Conservation (phyloP, 2,888 invertebrate species). For the Polia nebulosa region DNA sequence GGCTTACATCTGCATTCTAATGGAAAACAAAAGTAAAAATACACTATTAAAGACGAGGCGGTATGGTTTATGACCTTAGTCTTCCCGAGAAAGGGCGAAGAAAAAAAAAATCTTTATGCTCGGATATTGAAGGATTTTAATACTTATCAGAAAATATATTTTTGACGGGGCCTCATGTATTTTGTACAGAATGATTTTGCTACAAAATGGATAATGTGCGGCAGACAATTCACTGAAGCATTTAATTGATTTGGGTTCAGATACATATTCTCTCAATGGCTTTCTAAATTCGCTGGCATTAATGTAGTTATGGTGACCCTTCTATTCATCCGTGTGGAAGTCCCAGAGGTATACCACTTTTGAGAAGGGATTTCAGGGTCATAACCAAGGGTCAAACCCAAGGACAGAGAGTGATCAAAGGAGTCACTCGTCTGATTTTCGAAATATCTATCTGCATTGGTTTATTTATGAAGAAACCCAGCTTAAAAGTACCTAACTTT, state of each 20-base stretch:
- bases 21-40: too few species aligned
- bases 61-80: too few species aligned
- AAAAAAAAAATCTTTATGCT: too few species aligned
- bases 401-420: conserved; percentile 19
- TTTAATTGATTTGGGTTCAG: conserved; percentile 58
- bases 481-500: too few species aligned
- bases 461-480: not conserved
- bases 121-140: conserved; percentile 27
- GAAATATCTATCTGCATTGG: not conserved
- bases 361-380: not conserved
- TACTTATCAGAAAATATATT: conserved; percentile 44
- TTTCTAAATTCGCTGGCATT: conserved; percentile 39
- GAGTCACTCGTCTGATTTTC: not conserved
- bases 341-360: not conserved
- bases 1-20: too few species aligned
- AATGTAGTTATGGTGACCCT: conserved; percentile 28
- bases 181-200: conserved; percentile 31
- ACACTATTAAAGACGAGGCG: too few species aligned
- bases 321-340: conserved; percentile 21
- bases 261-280: conserved; percentile 43
- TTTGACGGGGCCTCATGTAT: conserved; percentile 33
- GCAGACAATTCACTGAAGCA: conserved; percentile 55
- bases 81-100: too few species aligned
- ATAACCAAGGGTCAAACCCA: not conserved
- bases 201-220: conserved; percentile 48